phyloP scores from a whole-genome alignment of 2,113 vertebrate species.

The Ariopsis seemanni region DNA sequence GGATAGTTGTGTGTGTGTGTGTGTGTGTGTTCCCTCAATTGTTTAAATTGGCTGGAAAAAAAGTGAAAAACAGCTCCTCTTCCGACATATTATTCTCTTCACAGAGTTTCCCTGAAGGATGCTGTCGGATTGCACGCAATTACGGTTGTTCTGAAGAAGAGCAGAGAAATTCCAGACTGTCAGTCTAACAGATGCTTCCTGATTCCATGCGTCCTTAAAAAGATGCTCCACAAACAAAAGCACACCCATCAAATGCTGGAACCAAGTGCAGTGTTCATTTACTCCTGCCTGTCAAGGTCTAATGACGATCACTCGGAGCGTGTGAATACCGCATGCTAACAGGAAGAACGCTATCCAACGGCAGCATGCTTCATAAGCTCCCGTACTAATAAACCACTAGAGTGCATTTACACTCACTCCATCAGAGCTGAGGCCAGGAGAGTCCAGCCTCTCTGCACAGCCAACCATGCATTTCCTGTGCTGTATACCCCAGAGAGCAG shows the following conservation, averaged over 20 bases:
- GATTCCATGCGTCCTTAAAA: constrained; percentile 1
- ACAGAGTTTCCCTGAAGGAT: constrained; percentile 49
- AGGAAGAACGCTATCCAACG: background rate
- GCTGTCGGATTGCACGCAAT: constrained; percentile 13
- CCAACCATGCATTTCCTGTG: constrained; percentile 13
- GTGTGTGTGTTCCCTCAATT: constrained; percentile 23
- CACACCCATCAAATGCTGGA: background rate
- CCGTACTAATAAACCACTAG: constrained; percentile 10
- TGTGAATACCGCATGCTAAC: background rate
- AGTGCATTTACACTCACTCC: constrained; percentile 34
- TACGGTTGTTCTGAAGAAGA: constrained; percentile 17
- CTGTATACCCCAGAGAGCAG: constrained; percentile 24
- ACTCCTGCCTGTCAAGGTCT: background rate
- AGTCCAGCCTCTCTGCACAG: constrained; percentile 4
- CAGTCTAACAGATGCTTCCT: constrained; percentile 15
- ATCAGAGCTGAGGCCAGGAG: background rate
- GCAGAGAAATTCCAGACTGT: background rate
- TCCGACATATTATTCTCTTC: constrained; percentile 53
- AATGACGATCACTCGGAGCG: background rate
- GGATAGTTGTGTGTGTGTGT: constrained; percentile 20
- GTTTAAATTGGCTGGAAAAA: constrained; percentile 64
- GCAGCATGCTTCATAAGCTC: constrained; percentile 5
- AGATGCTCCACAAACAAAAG: constrained; percentile 1
- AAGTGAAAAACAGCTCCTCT: constrained; percentile 53
- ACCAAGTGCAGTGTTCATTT: background rate